Percentiles rank a stretch among this genome's conserved stretches.
phyloP scores from a whole-genome alignment of 2,888 invertebrate species.

The Tachina lurida region DNA sequence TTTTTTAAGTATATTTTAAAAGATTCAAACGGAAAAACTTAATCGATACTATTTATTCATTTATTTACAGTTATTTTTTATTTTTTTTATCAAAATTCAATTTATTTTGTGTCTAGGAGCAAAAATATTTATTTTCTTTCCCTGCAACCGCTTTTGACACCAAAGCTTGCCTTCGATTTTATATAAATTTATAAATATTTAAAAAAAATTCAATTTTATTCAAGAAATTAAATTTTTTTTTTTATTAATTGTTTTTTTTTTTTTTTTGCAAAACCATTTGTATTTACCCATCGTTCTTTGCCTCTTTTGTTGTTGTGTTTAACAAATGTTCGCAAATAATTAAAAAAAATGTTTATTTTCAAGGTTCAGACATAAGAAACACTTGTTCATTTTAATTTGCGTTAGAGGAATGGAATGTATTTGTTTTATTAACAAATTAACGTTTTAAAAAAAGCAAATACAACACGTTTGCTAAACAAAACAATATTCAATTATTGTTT shows the following conservation, averaged over 20 bases:
- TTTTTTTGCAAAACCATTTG: neutral
- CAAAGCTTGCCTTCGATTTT: too few species aligned
- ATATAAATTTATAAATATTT: neutral
- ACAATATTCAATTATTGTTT: constrained; percentile 56
- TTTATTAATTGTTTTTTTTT: too few species aligned
- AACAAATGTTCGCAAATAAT: constrained; percentile 37
- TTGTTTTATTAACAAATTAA: constrained; percentile 61
- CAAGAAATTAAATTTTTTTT: too few species aligned
- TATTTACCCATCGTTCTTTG: constrained; percentile 18
- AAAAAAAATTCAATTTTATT: too few species aligned
- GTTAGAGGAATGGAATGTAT: constrained; percentile 33
- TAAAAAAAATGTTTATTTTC: constrained; percentile 43
- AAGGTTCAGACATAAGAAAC: constrained; percentile 55
- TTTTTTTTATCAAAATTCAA: too few species aligned
- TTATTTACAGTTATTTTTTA: too few species aligned
- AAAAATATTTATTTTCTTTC: too few species aligned
- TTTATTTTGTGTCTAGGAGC: too few species aligned
- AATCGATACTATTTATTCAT: too few species aligned
- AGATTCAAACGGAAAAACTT: too few species aligned
- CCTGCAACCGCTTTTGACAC: too few species aligned
- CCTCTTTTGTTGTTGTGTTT: neutral
- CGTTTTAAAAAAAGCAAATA: constrained; percentile 6
- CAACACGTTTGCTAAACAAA: constrained; percentile 35
- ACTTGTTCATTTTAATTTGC: constrained; percentile 62
- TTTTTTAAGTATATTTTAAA: too few species aligned